Evolutionary conservation across 2,797 vertebrate species (phyloP).

Genomic region (Coilia nasus): DNA sequence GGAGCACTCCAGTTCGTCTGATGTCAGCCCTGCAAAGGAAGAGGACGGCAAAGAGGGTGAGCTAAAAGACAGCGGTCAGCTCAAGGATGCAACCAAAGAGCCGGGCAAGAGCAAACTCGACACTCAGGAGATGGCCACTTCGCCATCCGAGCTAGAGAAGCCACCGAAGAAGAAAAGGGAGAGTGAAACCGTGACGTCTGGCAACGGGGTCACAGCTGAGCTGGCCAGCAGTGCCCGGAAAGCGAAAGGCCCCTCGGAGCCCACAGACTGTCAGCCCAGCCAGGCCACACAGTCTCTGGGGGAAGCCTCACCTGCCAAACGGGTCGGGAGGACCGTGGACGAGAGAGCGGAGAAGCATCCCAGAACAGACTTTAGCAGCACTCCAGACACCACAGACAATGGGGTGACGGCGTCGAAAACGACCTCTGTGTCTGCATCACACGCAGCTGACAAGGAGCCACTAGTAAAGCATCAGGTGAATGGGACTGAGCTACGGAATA

Average conservation of each 20-base stretch:
- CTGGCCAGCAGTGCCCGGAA: constrained; percentile 39
- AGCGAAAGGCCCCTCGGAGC: constrained; percentile 46
- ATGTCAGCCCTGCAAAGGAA: constrained; percentile 43
- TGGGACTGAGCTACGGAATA: constrained; percentile 51
- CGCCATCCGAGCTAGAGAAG: constrained; percentile 57
- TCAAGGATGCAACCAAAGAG: constrained; percentile 50
- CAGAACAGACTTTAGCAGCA: constrained; percentile 68
- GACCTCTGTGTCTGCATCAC: constrained; percentile 31
- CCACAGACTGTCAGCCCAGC: constrained; percentile 20
- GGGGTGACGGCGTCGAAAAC: constrained; percentile 44
- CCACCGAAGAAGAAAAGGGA: constrained; percentile 67
- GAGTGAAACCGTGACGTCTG: constrained; percentile 50
- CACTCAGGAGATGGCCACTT: neutral
- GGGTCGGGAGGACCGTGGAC: constrained; percentile 57
- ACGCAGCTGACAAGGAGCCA: constrained; percentile 41
- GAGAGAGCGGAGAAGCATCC: constrained; percentile 72
- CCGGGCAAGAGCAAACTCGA: constrained; percentile 55
- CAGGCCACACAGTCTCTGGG: constrained; percentile 51
- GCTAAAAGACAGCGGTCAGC: constrained; percentile 36
- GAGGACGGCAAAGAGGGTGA: constrained; percentile 51
- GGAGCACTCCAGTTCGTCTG: constrained; percentile 58
- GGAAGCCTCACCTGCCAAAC: constrained; percentile 54
- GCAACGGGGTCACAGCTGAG: constrained; percentile 50
- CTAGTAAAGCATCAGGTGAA: constrained; percentile 55
- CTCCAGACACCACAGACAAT: constrained; percentile 51